Percentiles rank a stretch among this genome's conserved stretches.
These are phyloP conservation scores for Teleiodes luculella DNA, from an alignment of 2,888 invertebrate species.

Conservation along the genomic window DNA sequence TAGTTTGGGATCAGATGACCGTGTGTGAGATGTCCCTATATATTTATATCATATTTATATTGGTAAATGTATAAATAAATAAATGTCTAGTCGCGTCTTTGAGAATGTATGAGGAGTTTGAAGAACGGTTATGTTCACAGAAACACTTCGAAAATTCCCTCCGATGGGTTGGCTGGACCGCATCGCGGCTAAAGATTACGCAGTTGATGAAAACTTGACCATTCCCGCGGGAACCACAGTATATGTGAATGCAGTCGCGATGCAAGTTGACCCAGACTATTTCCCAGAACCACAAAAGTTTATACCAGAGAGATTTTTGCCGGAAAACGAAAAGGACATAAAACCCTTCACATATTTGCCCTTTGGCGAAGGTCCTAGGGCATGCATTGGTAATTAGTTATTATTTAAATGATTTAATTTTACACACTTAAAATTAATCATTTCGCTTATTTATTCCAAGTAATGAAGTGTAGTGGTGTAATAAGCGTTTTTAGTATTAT, in stretches of 20 bases:
- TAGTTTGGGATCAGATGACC: no score
- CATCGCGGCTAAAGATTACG: constrained; percentile 34
- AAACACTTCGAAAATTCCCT: constrained; percentile 45
- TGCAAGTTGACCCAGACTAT: constrained; percentile 59
- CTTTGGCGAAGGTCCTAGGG: constrained; percentile 77
- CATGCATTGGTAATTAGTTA: constrained; percentile 71
- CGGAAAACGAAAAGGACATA: constrained; percentile 58
- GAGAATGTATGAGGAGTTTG: no score
- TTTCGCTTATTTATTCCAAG: no score
- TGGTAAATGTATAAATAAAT: no score
- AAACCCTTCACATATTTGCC: constrained; percentile 53
- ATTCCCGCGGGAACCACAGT: constrained; percentile 41
- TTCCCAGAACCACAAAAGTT: constrained; percentile 73
- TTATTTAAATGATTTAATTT: no score
- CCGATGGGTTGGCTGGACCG: constrained; percentile 53
- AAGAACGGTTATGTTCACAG: constrained; percentile 35
- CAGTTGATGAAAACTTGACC: constrained; percentile 41
- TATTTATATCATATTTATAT: no score
- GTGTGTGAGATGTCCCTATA: no score
- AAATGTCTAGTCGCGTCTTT: no score
- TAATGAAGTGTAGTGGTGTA: no score
- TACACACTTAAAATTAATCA: no score
- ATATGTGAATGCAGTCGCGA: constrained; percentile 36
- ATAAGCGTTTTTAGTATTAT: no score
- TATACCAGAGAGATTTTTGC: constrained; percentile 70